Conservation (phyloP, 1,140 invertebrate genomes). For the Phthorimaea operculella region DNA sequence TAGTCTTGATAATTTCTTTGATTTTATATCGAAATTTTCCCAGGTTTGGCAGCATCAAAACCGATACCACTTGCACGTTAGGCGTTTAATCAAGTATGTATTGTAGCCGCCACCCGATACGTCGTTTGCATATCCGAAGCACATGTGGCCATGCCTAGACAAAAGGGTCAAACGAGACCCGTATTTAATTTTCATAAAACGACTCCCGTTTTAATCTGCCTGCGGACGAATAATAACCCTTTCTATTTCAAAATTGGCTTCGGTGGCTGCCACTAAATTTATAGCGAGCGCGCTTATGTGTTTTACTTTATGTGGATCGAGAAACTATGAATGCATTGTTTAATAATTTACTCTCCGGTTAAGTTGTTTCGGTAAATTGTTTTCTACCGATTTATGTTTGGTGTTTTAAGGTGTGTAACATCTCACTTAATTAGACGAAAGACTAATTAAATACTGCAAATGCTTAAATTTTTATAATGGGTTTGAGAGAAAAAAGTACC, state of each 20-base stretch:
- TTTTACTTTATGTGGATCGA: constrained; percentile 2
- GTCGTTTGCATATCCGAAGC: constrained; percentile 62
- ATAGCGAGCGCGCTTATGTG: constrained; percentile 17
- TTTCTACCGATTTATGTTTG: not conserved
- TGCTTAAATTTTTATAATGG: too few species aligned
- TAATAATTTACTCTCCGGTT: constrained; percentile 5
- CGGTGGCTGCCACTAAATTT: constrained; percentile 23
- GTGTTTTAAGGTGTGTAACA: too few species aligned
- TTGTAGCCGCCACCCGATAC: constrained; percentile 47
- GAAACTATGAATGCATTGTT: constrained; percentile 5
- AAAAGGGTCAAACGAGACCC: constrained; percentile 51
- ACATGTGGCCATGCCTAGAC: constrained; percentile 63
- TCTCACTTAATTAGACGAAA: too few species aligned
- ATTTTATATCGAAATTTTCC: too few species aligned
- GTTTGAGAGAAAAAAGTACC: too few species aligned
- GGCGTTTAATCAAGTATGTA: constrained; percentile 27
- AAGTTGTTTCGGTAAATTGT: not conserved
- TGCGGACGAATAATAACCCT: constrained; percentile 55
- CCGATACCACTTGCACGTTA: not conserved
- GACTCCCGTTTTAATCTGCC: constrained; percentile 58
- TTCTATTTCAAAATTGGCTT: constrained; percentile 51
- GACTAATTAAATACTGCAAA: too few species aligned
- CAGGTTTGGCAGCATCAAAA: not conserved
- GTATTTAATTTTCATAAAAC: constrained; percentile 67
- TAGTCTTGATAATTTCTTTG: too few species aligned